Percentiles rank a stretch among this genome's conserved stretches.
Conservation (phyloP, 2,113 vertebrate genomes). For the Pelmatolapia mariae region DNA sequence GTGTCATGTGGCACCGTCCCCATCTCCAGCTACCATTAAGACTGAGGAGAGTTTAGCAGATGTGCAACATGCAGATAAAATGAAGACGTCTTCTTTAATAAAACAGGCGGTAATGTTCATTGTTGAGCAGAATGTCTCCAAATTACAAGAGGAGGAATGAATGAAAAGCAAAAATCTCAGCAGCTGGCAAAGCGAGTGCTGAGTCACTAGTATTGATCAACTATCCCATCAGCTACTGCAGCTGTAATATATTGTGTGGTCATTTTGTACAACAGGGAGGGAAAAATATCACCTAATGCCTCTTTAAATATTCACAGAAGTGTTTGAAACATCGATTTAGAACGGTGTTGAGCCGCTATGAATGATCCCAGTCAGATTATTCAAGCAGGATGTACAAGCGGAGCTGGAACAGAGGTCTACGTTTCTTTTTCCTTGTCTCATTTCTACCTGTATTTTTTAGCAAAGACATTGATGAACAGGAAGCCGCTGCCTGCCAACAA, state of each 20-base stretch:
- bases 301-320: slow-evolving; percentile 33
- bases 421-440: background rate
- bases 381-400: background rate
- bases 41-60: background rate
- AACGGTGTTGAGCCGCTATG: background rate
- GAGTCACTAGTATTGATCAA: slow-evolving; percentile 36
- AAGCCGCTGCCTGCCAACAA: background rate
- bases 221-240: background rate
- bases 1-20: background rate
- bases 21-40: background rate
- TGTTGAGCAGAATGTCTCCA: background rate
- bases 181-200: slow-evolving; percentile 12
- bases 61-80: background rate
- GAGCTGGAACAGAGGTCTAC: background rate
- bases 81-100: background rate
- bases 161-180: background rate
- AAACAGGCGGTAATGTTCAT: background rate
- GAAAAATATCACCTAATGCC: slow-evolving; percentile 6
- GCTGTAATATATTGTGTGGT: background rate
- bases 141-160: background rate
- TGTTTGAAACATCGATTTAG: background rate
- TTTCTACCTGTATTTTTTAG: background rate
- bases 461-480: background rate
- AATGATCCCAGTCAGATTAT: background rate
- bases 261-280: background rate